Conservation (phyloP, 2,888 invertebrate species). For the Congeria kusceri region DNA sequence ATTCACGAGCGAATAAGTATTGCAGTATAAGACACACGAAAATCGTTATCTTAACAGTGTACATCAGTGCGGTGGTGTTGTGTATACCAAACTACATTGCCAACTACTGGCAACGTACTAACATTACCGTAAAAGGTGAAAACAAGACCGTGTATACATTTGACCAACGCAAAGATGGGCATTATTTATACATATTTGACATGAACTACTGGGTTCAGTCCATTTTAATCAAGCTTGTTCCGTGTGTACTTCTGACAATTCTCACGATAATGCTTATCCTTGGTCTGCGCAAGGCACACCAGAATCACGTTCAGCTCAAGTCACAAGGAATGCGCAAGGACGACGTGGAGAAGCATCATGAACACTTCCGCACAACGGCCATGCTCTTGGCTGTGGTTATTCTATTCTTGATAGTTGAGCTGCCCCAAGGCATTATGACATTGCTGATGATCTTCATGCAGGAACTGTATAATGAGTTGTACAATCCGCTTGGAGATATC, state of each 20-base stretch:
- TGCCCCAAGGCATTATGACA: constrained; percentile 92
- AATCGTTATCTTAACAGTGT: constrained; percentile 93
- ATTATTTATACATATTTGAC: constrained; percentile 32
- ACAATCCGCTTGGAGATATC: constrained; percentile 89
- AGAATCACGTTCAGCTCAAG: constrained; percentile 78
- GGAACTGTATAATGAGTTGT: constrained; percentile 90
- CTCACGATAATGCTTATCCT: constrained; percentile 85
- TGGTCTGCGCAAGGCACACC: constrained; percentile 85
- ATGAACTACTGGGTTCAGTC: constrained; percentile 90
- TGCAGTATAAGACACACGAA: constrained; percentile 92
- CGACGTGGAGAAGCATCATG: constrained; percentile 83
- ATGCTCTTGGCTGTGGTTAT: constrained; percentile 95
- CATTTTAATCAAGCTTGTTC: constrained; percentile 96
- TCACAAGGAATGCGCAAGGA: constrained; percentile 81
- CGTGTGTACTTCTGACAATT: constrained; percentile 94
- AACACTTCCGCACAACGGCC: constrained; percentile 91
- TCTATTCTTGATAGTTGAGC: constrained; percentile 94
- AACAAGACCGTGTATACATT: constrained; percentile 69
- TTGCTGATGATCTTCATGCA: constrained; percentile 91
- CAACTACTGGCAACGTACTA: constrained; percentile 88
- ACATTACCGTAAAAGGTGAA: constrained; percentile 5
- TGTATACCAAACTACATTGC: constrained; percentile 94
- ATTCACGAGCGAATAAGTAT: constrained; percentile 92
- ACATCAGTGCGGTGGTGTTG: constrained; percentile 92
- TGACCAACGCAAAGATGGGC: constrained; percentile 90